phyloP scores from a whole-genome alignment of 1,140 invertebrate species.

The Heliconius eleuchia region DNA sequence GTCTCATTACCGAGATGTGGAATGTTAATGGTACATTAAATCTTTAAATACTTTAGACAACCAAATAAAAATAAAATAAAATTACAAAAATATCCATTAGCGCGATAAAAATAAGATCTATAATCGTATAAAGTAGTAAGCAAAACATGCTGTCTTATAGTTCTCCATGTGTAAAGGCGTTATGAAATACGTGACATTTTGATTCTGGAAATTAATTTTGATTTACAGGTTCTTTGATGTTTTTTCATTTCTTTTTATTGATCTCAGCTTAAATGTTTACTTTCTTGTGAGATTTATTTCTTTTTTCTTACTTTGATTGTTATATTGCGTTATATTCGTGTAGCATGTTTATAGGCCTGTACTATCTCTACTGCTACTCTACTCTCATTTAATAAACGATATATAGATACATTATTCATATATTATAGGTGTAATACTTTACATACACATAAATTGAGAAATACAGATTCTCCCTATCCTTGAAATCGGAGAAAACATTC shows the following conservation, averaged over 20 bases:
- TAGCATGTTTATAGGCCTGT: neutral
- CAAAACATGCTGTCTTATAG: neutral
- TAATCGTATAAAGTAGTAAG: neutral
- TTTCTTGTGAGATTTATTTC: constrained; percentile 10
- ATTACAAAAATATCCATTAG: neutral
- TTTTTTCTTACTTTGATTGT: neutral
- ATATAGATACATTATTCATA: too few relatives aligned
- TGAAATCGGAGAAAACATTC: too few relatives aligned
- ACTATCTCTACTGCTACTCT: neutral
- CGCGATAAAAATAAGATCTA: neutral
- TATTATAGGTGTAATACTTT: too few relatives aligned
- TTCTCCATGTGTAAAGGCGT: neutral
- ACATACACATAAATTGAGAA: too few relatives aligned
- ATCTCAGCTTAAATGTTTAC: neutral
- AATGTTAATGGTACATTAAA: constrained; percentile 69
- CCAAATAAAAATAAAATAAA: neutral
- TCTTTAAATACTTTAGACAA: constrained; percentile 38
- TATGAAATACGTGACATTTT: constrained; percentile 23
- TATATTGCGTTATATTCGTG: neutral
- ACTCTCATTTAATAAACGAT: too few relatives aligned
- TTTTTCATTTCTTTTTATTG: constrained; percentile 1
- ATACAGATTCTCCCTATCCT: too few relatives aligned
- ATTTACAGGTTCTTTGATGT: constrained; percentile 47
- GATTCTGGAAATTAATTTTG: constrained; percentile 51
- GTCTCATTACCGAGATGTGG: constrained; percentile 43